Conservation (phyloP, 2,888 invertebrate species). For the Acanthoscelides obtectus region DNA sequence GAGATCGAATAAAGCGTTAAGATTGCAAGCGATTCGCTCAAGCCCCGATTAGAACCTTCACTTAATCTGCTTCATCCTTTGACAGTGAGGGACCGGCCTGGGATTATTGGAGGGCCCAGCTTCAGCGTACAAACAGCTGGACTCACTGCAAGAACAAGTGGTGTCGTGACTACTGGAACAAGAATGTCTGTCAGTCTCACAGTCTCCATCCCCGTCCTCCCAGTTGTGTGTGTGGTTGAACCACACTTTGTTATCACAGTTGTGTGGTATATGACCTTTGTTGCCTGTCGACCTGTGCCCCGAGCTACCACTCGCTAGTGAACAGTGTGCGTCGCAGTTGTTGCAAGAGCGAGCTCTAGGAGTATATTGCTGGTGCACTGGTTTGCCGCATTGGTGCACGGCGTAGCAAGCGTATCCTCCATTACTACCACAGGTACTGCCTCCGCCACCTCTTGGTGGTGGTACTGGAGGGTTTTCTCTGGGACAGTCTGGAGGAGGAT, state of each 20-base stretch:
- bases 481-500: constrained; percentile 54
- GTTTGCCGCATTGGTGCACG: constrained; percentile 38
- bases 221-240: constrained; percentile 39
- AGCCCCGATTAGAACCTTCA: constrained; percentile 6
- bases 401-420: constrained; percentile 46
- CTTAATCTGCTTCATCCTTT: constrained; percentile 29
- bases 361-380: constrained; percentile 24
- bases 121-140: constrained; percentile 59
- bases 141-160: constrained; percentile 60
- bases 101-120: constrained; percentile 43
- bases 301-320: constrained; percentile 43
- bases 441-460: constrained; percentile 41
- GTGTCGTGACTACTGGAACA: constrained; percentile 53
- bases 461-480: constrained; percentile 41
- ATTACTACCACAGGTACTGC: constrained; percentile 39
- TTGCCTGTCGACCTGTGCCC: constrained; percentile 33
- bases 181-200: constrained; percentile 50
- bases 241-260: constrained; percentile 43
- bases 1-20: not conserved
- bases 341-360: constrained; percentile 40
- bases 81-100: constrained; percentile 25
- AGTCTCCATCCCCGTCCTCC: constrained; percentile 47
- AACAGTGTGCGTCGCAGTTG: constrained; percentile 43
- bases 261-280: constrained; percentile 34
- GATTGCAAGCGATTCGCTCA: not conserved